Base-by-base conservation (phyloP, 2,797 vertebrate genomes). In the Malurus leucopterus region DNA sequence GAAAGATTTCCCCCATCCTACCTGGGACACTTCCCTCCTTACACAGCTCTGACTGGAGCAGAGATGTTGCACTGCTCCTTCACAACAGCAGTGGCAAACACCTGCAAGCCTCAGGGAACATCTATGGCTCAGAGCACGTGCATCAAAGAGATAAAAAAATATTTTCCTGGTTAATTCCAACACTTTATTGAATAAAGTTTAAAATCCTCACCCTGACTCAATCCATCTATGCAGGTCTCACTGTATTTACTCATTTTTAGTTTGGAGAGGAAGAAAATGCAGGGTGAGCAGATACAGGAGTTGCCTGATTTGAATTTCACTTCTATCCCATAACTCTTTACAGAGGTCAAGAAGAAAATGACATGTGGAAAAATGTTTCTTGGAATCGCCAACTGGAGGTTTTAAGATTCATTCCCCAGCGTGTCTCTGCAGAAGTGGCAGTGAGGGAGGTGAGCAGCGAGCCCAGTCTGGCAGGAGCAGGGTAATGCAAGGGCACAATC, bases 301-400 rank as follows among this genome's bases (percentile, higher is more conserved):
- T 46, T 49, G 59, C 63, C 84, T 53, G 26, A 72, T 91, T 97
- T 95, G 96, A 97, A 97, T 93, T 90, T 84, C 81, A 41, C 81
- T 88, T 71, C 70, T 82, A 68, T n/a, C 38, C 85, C 81, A 26
- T 91, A 92, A 93, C 96, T 96, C 91, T 94, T 77, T n/a, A 59
- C 65, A 68, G 97, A 98, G 81, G 96, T 97, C 94, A 95, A 96
- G 96, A 92, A 97, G 94, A 95, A 84, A 95, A 81, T 94, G 95
- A 97, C 97, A 97, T 94, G 89, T 97, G 96, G 97, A 95, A 97
- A 97, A 96, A 97, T 95, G 95, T 88, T 76, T 88, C 51, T 89
- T 70, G 67, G 71, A 92, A 94, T 90, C 93, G 64, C 86, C 86
- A 94, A 80, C 93, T 86, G 88, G 84, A 97, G 97, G n/a, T n/a